Conservation (phyloP, 2,797 vertebrate species). For the Protosalanx chinensis region DNA sequence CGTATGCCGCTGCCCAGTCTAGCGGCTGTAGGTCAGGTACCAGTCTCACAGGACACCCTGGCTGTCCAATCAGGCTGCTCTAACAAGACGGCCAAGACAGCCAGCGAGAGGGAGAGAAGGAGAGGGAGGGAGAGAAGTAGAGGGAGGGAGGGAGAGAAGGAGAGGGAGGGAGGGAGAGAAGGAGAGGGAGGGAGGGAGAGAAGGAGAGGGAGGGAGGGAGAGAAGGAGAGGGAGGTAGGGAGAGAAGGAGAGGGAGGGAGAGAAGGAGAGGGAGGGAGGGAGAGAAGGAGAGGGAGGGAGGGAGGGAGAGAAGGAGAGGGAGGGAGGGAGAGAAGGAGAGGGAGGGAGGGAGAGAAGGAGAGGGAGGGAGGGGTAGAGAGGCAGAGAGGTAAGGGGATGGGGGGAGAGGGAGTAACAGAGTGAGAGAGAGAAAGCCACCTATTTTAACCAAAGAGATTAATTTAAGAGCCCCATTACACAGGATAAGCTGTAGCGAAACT, state of each 20-base stretch:
- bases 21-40: too few species aligned
- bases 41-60: too few species aligned
- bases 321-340: neutral
- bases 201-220: conserved; percentile 30
- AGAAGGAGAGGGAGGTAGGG: neutral
- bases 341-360: neutral
- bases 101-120: neutral
- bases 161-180: conserved; percentile 25
- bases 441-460: conserved; percentile 71
- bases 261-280: neutral
- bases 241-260: conserved; percentile 29
- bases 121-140: neutral
- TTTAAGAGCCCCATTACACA: conserved; percentile 64
- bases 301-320: too few species aligned
- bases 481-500: conserved; percentile 61
- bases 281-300: neutral
- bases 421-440: conserved; percentile 32
- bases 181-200: conserved; percentile 8
- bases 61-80: neutral
- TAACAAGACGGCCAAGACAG: neutral
- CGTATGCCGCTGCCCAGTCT: too few species aligned
- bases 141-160: conserved; percentile 22
- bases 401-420: conserved; percentile 14
- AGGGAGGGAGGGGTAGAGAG: conserved; percentile 10
- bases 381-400: conserved; percentile 35